Base-by-base conservation (phyloP, 1,140 invertebrate species). In the Eupristina koningsbergeri region DNA sequence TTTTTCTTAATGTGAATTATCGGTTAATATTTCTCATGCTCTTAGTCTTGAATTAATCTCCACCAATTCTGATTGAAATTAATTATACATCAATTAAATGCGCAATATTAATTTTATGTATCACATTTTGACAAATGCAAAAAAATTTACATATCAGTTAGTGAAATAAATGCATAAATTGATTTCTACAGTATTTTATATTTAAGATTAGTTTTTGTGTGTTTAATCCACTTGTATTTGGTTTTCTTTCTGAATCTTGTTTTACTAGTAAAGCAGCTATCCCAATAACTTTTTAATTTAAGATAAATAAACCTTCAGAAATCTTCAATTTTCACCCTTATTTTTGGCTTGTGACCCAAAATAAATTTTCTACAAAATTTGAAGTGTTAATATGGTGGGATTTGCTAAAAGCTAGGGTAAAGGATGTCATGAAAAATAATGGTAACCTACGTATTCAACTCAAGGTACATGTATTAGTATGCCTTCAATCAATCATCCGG, bases 311-410 rank as follows among this genome's bases (percentile, higher is more conserved):
- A 69, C 17, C 67, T 5, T n/a, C n/a, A n/a, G 15, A 69, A 13
- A 39, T 39, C 15, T 22, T n/a, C 36, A 11, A 41, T 71, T n/a
- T 26, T 71, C 22, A n/a, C 0, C 36, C 36, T 22, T 41, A 0
- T 71, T 71, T 71, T 3, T 41, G 22, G 39, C 36, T 2, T 7
- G 31, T 31, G 6, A 71, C 17, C 26, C 3, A 11, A 58, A 80
- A 80, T 80, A 80, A 58, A 73, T 80, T 50, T 36, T 31, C 39
- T 0, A 11, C 1, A 17, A 26, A 34, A 34, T 15, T 7, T 29
- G n/a, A 31, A n/a, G n/a, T 22, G 41, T 39, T 80, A 73, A 80
- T 80, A 80, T 64, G 31, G 9, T 31, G 7, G 47, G 64, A 80
- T 80, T 79, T 80, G 31, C 8, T 47, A 31, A 31, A 71, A 67